Percentiles rank a stretch among this genome's conserved stretches.
These are phyloP conservation scores for Agrotis puta DNA, from an alignment of 2,888 invertebrate genomes.

Conservation along the genomic window DNA sequence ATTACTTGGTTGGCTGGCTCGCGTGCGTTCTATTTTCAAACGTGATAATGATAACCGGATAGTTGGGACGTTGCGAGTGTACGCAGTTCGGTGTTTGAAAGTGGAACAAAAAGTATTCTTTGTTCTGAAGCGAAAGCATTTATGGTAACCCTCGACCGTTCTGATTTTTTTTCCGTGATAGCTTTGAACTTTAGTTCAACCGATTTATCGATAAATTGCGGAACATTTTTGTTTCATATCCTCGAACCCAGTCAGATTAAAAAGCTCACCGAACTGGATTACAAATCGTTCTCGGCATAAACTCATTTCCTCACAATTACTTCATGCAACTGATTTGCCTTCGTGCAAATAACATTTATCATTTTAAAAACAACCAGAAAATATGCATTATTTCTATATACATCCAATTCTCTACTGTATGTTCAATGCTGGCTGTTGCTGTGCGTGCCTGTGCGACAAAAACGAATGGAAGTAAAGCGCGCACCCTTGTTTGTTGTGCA, in stretches of 20 bases:
- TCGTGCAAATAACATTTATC: not conserved
- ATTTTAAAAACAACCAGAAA: slow-evolving; percentile 10
- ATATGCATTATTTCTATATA: slow-evolving; percentile 1
- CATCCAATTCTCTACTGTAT: slow-evolving; percentile 21
- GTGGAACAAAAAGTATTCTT: slow-evolving; percentile 64
- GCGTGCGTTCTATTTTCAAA: slow-evolving; percentile 90
- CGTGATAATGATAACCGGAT: slow-evolving; percentile 90
- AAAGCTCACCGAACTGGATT: slow-evolving; percentile 28
- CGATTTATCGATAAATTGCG: slow-evolving; percentile 27
- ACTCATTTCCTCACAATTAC: slow-evolving; percentile 28
- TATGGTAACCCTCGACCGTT: slow-evolving; percentile 23
- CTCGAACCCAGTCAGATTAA: slow-evolving; percentile 5
- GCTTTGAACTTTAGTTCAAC: slow-evolving; percentile 16
- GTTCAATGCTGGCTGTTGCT: slow-evolving; percentile 6
- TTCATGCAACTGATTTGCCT: slow-evolving; percentile 21
- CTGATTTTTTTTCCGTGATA: slow-evolving; percentile 36
- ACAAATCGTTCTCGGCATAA: slow-evolving; percentile 24
- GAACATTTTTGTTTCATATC: slow-evolving; percentile 8
- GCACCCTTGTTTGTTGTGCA: slow-evolving; percentile 80
- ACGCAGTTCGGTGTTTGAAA: slow-evolving; percentile 66
- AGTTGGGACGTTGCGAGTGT: slow-evolving; percentile 70
- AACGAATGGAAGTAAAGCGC: slow-evolving; percentile 72
- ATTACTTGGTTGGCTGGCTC: slow-evolving; percentile 88
- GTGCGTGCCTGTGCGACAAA: slow-evolving; percentile 70
- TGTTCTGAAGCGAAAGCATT: slow-evolving; percentile 52